phyloP scores from a whole-genome alignment of 2,888 invertebrate genomes.

The Microctonus hyperodae region DNA sequence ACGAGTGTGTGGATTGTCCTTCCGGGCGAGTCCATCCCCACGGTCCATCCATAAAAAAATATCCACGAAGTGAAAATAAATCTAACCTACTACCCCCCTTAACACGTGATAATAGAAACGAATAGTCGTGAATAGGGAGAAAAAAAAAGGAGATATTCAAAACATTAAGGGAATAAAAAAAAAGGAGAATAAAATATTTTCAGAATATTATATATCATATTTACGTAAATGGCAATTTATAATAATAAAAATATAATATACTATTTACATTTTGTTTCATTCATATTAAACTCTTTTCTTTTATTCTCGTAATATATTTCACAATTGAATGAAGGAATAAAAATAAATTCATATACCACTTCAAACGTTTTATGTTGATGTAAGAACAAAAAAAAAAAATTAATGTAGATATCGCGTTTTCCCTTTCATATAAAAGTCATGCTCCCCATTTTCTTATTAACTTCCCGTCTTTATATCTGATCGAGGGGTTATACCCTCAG shows the following conservation, averaged over 20 bases:
- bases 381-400: background rate
- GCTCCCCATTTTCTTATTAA: constrained; percentile 35
- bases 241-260: background rate
- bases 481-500: constrained; percentile 22
- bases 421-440: constrained; percentile 14
- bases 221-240: background rate
- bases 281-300: background rate
- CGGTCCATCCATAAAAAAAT: constrained; percentile 57
- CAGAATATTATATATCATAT: background rate
- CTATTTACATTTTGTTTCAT: background rate
- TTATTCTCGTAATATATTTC: background rate
- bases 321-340: constrained; percentile 3
- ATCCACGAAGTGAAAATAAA: constrained; percentile 62
- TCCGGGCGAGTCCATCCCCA: constrained; percentile 46
- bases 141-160: constrained; percentile 3
- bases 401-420: constrained; percentile 11
- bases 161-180: background rate
- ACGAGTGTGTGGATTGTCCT: constrained; percentile 18
- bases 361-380: constrained; percentile 13
- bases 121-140: constrained; percentile 40
- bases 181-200: background rate
- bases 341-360: constrained; percentile 9
- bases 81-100: constrained; percentile 51
- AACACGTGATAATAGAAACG: constrained; percentile 53
- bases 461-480: constrained; percentile 33